Evolutionary conservation across 2,888 invertebrate genomes (phyloP).

Genomic region (Smittia sp.): DNA sequence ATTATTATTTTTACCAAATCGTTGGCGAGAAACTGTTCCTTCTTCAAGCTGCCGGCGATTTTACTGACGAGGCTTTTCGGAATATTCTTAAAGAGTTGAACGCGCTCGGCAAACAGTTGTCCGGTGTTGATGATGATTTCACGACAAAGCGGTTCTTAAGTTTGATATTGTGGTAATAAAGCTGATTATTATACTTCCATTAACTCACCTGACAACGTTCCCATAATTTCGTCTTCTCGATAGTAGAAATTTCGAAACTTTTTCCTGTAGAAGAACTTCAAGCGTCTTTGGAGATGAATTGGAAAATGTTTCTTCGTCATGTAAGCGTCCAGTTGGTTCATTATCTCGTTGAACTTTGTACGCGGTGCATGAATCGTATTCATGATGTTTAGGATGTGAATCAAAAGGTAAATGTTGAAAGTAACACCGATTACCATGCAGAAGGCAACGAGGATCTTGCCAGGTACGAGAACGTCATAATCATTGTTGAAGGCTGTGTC

Average conservation of each 20-base stretch:
- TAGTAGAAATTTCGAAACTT: constrained; percentile 60
- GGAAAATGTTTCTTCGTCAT: constrained; percentile 61
- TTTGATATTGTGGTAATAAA: background rate
- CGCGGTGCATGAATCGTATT: constrained; percentile 51
- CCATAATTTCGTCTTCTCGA: constrained; percentile 57
- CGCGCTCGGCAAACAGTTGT: constrained; percentile 57
- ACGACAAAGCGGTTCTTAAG: constrained; percentile 54
- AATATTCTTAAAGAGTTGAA: constrained; percentile 57
- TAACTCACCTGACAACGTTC: constrained; percentile 56
- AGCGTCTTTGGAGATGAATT: constrained; percentile 55
- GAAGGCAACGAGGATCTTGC: constrained; percentile 46
- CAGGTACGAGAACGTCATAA: constrained; percentile 44
- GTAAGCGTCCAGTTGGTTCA: constrained; percentile 58
- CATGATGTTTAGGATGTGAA: constrained; percentile 52
- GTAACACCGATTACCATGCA: constrained; percentile 46
- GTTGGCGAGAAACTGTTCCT: constrained; percentile 61
- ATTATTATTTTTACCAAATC: constrained; percentile 51
- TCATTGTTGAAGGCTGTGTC: constrained; percentile 6
- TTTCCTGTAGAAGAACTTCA: constrained; percentile 60
- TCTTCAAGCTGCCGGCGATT: constrained; percentile 57
- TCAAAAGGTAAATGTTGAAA: constrained; percentile 48
- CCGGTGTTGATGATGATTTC: constrained; percentile 60
- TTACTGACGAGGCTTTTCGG: constrained; percentile 55
- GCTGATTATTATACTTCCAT: background rate
- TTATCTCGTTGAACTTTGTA: constrained; percentile 56